Conservation (phyloP, 2,113 vertebrate species). For the Menura novaehollandiae region DNA sequence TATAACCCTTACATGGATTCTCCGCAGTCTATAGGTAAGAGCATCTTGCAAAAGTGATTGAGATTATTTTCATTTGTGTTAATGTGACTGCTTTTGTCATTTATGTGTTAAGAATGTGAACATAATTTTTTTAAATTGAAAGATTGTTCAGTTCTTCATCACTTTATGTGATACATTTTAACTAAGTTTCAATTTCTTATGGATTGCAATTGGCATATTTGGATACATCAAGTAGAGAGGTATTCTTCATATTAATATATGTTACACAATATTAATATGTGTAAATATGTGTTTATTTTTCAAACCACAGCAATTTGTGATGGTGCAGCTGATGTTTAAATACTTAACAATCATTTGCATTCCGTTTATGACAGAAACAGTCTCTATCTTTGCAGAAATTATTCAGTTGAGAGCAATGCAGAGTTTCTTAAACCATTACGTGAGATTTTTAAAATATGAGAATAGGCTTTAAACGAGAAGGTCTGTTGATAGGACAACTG, state of each 20-base stretch:
- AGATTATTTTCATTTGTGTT: background rate
- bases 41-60: background rate
- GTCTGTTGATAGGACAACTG: background rate
- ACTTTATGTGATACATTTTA: background rate
- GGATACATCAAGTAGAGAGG: background rate
- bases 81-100: background rate
- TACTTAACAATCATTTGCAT: background rate
- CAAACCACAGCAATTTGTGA: background rate
- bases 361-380: background rate
- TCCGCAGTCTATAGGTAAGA: conserved; percentile 96
- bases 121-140: background rate
- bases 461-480: background rate
- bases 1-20: conserved; percentile 99
- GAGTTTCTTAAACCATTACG: background rate
- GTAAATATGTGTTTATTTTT: background rate
- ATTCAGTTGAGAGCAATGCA: background rate
- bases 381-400: background rate
- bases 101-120: background rate
- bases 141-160: background rate
- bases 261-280: background rate
- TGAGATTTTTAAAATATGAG: background rate
- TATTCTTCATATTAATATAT: background rate
- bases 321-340: background rate
- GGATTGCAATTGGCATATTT: background rate
- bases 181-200: background rate